Base-by-base conservation (phyloP, 2,797 vertebrate genomes). In the Mareca penelope region DNA sequence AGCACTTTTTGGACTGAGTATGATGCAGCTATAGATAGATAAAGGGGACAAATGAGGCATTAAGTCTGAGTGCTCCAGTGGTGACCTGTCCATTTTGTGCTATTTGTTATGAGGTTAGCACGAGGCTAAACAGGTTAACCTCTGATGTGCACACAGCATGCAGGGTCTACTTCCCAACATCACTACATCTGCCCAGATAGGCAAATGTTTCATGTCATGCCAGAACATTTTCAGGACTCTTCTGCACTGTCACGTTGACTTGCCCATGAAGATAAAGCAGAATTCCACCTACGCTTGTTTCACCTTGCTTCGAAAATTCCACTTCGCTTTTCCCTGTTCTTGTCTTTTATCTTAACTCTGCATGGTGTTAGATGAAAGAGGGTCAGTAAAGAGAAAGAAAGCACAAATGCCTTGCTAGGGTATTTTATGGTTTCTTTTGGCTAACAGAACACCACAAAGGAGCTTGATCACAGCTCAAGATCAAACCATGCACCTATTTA, bases 391-490 rank as follows among this genome's bases (percentile, higher is more conserved):
- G 21, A 40, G 29, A 31, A 67, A 63, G 29, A 69, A 40, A 4
- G 12, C 39, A 0, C 3, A 67, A 18, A 21, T 50, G 26, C 15
- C 22, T 50, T 28, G 8, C 39, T 29, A 31, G 17, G 15, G 8
- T 42, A 69, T 65, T 76, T 82, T 18, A 37, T 40, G 4, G 24
- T 29, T 29, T 11, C 22, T 69, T 78, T 70, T 21, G 42, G 53
- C 31, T 69, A 65, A 7, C 18, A 53, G 7, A 61, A 39, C 15
- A n/a, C 3, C 6, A 29, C 52, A 67, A 3, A 21, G 17, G 61
- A 50, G 10, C 7, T 73, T 44, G 10, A 21, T 60, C 31, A 77
- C 56, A 72, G 37, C 13, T 35, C 68, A 28, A 56, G 35, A 69
- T 57, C 42, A 83, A 67, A 48, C 31, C 39, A 23, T 33, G 14